These are phyloP conservation scores for Montipora cactus DNA, from an alignment of 64 coral and sea anemone genomes.

Conservation along the genomic window DNA sequence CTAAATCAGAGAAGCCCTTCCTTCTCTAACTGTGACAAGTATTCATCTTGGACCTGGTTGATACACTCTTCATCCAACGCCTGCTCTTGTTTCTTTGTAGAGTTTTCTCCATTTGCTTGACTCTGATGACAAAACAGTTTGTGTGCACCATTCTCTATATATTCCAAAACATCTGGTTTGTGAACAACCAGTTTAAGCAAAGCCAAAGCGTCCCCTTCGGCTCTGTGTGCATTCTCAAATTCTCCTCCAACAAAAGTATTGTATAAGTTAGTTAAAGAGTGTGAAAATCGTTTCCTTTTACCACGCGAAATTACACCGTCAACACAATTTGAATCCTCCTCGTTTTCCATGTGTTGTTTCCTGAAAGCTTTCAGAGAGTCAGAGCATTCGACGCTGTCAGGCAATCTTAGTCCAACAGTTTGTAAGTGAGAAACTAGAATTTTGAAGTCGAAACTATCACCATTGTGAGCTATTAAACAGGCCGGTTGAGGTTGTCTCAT, in stretches of 20 bases:
- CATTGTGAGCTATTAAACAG: conserved; percentile 81
- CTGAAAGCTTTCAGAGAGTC: conserved; percentile 78
- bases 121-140: conserved; percentile 2
- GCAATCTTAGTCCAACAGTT: conserved; percentile 52
- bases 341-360: conserved; percentile 42
- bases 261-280: conserved; percentile 54
- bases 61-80: conserved; percentile 11
- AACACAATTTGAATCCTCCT: neutral
- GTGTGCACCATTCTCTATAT: conserved; percentile 52
- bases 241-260: conserved; percentile 39
- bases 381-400: conserved; percentile 27
- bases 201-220: conserved; percentile 77
- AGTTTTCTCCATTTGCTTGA: no score
- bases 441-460: conserved; percentile 73
- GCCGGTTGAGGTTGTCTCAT: conserved; percentile 52
- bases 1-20: neutral
- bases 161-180: conserved; percentile 59
- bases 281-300: conserved; percentile 33
- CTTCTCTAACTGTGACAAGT: conserved; percentile 66
- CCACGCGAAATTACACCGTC: neutral
- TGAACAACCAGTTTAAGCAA: conserved; percentile 49
- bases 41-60: conserved; percentile 56
- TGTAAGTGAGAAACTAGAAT: conserved; percentile 71
- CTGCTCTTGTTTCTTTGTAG: neutral
- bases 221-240: conserved; percentile 54